Percentiles rank a stretch among this genome's conserved stretches.
phyloP scores from a whole-genome alignment of 2,113 vertebrate genomes.

The Forbesichthys papilliferus region DNA sequence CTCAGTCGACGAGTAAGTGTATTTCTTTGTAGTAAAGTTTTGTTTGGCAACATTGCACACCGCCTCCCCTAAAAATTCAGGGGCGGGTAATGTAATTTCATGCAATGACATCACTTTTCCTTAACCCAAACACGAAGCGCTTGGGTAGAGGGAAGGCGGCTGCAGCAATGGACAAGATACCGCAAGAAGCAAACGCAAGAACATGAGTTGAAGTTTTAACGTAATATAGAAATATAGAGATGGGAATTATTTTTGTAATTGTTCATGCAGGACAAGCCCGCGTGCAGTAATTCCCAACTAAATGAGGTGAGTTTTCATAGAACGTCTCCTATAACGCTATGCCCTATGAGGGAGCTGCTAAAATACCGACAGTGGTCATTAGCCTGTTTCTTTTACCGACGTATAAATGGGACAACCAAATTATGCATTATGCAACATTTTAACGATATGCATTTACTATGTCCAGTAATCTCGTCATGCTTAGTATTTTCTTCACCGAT shows the following conservation, averaged over 20 bases:
- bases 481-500: background rate
- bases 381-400: background rate
- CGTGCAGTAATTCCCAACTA: background rate
- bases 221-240: background rate
- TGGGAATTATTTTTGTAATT: background rate
- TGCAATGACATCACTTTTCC: conserved; percentile 81
- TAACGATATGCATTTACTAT: background rate
- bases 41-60: conserved; percentile 60
- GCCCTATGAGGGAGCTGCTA: background rate
- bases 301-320: conserved; percentile 50
- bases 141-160: conserved; percentile 28
- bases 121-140: conserved; percentile 67
- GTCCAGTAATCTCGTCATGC: background rate
- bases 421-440: background rate
- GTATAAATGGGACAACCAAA: background rate
- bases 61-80: conserved; percentile 42
- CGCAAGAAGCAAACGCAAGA: background rate
- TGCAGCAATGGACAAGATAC: conserved; percentile 1
- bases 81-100: conserved; percentile 69
- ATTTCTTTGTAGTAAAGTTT: conserved; percentile 34
- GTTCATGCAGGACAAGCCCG: conserved; percentile 10
- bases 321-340: background rate
- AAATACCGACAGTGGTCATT: conserved; percentile 22
- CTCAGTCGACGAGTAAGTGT: background rate
- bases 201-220: conserved; percentile 19